A percentile compares a stretch with the other conserved stretches of the same genome.
phyloP scores from a whole-genome alignment of 2,888 invertebrate species.

The Trichogramma dendrolimi region DNA sequence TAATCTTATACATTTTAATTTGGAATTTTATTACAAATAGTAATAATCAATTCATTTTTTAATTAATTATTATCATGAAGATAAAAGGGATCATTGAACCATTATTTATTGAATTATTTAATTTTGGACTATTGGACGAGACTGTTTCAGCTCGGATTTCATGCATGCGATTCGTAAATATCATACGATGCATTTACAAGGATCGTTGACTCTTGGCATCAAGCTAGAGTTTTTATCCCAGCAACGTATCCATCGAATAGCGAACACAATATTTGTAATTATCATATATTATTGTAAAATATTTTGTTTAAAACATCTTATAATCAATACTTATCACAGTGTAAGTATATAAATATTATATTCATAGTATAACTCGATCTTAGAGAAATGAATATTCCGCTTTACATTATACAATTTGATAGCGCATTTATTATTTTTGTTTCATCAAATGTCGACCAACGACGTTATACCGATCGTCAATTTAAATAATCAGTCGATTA shows the following conservation, averaged over 20 bases:
- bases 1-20: slow-evolving; percentile 5
- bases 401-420: too few relatives aligned
- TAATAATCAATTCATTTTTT: slow-evolving; percentile 8
- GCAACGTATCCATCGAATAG: slow-evolving; percentile 15
- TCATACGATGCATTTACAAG: slow-evolving; percentile 22
- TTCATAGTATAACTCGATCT: slow-evolving; percentile 37
- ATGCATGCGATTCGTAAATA: slow-evolving; percentile 20
- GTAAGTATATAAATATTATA: slow-evolving; percentile 32
- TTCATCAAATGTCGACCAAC: slow-evolving; percentile 13
- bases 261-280: slow-evolving; percentile 27
- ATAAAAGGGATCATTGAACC: slow-evolving; percentile 9
- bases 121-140: not conserved
- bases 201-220: not conserved
- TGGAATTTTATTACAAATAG: slow-evolving; percentile 9
- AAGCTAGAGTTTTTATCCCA: not conserved
- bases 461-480: slow-evolving; percentile 18
- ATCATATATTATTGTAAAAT: not conserved
- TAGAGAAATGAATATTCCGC: not conserved
- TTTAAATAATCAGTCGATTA: slow-evolving; percentile 28
- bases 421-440: too few relatives aligned
- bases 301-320: slow-evolving; percentile 25
- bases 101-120: slow-evolving; percentile 14
- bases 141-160: slow-evolving; percentile 5
- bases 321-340: slow-evolving; percentile 48
- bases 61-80: slow-evolving; percentile 17